Evolutionary conservation across 2,113 vertebrate species (phyloP), one percentile per base, ranked within the genome.

Genomic region (Oryctolagus cuniculus): DNA sequence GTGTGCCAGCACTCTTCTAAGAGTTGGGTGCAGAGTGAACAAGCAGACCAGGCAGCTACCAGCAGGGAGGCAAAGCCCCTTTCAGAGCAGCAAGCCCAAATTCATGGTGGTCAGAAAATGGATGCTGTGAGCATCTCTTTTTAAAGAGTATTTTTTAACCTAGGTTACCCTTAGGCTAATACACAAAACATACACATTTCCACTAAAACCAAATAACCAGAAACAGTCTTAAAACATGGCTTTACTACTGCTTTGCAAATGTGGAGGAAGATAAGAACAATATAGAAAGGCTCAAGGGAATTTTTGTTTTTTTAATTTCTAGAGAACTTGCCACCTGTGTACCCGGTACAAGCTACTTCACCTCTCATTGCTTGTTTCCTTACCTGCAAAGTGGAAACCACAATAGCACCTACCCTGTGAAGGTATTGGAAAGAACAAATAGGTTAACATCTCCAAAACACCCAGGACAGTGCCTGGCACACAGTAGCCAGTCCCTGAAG

Each of bases 161-260:
- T 38, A 81, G 36, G 3, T 70, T 83, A 66, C 49, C 31, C 31
- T 58, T 69, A 74, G 10, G 25, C 36, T 74, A 80, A 73, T 12
- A 55, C 4, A 67, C 36, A 88, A 85, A 53, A 77, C 94, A 67
- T n/a, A 87, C 10, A n/a, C 49, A 82, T 84, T 95, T 78, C 55
- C 70, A 82, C 74, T 92, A 64, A 91, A 93, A 80, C 61, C 27
- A 77, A 34, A 88, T 53, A 38, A 64, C 77, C 24, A 53, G 66
- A 85, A 79, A 31, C 4, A 27, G 89, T 84, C 89, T 91, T 11
- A 83, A 93, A 75, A 44, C 49, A 49, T 16, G 10, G 16, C 63
- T 93, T 79, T 77, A 55, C 36, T n/a, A 51, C 19, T 49, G 81
- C 25, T 34, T 63, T 83, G 9, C 91, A 80, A 78, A 15, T 79